These are phyloP conservation scores for Rhodeus uyekii DNA, from an alignment of 2,797 vertebrate species.

Conservation along the genomic window DNA sequence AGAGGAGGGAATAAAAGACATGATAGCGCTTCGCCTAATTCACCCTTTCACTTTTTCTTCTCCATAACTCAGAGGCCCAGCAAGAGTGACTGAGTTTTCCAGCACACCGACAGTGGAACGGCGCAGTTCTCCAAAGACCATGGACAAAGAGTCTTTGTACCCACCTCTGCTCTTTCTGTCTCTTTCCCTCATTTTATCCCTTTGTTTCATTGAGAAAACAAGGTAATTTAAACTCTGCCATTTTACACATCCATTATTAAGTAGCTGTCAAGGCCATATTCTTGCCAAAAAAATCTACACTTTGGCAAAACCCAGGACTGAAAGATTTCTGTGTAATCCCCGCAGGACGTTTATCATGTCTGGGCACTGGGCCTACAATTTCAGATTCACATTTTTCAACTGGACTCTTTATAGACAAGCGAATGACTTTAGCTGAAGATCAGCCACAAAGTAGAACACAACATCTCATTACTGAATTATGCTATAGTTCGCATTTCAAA, in stretches of 20 bases:
- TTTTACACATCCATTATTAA: constrained; percentile 58
- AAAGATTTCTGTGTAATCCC: constrained; percentile 62
- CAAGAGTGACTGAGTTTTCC: constrained; percentile 65
- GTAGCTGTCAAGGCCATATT: constrained; percentile 48
- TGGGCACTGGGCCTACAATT: constrained; percentile 77
- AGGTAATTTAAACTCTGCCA: constrained; percentile 38
- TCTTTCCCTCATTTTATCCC: constrained; percentile 2
- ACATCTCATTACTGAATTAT: constrained; percentile 77
- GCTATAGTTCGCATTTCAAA: constrained; percentile 69
- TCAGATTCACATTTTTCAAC: constrained; percentile 75
- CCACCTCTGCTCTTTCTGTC: background rate
- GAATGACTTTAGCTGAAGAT: constrained; percentile 67
- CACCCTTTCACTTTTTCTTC: constrained; percentile 20
- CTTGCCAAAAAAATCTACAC: constrained; percentile 59
- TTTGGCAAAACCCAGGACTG: constrained; percentile 28
- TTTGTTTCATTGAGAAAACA: constrained; percentile 36
- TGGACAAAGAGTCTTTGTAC: constrained; percentile 42
- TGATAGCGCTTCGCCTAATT: constrained; percentile 31
- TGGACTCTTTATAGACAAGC: constrained; percentile 58
- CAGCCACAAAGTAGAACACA: constrained; percentile 69
- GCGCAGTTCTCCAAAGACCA: constrained; percentile 30
- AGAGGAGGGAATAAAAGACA: background rate
- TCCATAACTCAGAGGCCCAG: constrained; percentile 17
- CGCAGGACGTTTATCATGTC: constrained; percentile 74
- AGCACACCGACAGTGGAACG: constrained; percentile 56